These are phyloP conservation scores for Porphyrio hochstetteri DNA, from an alignment of 2,113 vertebrate genomes.

Conservation along the genomic window DNA sequence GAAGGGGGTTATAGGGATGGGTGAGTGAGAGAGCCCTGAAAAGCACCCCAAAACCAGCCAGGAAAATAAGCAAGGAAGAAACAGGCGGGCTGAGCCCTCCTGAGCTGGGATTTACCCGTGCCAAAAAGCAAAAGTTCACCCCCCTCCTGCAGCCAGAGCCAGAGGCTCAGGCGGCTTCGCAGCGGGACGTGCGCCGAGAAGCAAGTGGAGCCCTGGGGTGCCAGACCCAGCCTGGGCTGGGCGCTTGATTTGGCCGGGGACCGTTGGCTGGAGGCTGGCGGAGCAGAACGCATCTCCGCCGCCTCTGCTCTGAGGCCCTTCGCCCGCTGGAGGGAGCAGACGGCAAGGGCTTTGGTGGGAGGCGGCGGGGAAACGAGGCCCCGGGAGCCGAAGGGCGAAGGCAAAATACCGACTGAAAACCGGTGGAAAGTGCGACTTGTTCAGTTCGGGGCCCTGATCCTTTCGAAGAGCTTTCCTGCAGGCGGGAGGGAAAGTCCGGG, in stretches of 20 bases:
- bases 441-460: background rate
- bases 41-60: background rate
- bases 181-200: background rate
- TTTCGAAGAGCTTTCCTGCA: background rate
- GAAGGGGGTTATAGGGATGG: background rate
- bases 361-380: background rate
- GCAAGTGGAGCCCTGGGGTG: background rate
- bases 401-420: background rate
- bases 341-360: constrained; percentile 8
- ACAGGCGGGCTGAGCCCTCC: background rate
- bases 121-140: background rate
- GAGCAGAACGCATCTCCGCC: background rate
- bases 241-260: too few relatives aligned
- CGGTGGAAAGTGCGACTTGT: accelerated
- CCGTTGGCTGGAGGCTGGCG: accelerated
- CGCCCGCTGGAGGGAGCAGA: constrained; percentile 61
- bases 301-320: background rate
- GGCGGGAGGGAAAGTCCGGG: background rate
- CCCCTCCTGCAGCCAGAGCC: too few relatives aligned
- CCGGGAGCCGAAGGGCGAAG: background rate
- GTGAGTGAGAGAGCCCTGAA: background rate
- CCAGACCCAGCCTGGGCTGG: background rate
- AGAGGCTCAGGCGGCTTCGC: too few relatives aligned
- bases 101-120: accelerated
- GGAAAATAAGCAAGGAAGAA: background rate